Conservation (phyloP, 2,888 invertebrate genomes). For the Panopea generosa region DNA sequence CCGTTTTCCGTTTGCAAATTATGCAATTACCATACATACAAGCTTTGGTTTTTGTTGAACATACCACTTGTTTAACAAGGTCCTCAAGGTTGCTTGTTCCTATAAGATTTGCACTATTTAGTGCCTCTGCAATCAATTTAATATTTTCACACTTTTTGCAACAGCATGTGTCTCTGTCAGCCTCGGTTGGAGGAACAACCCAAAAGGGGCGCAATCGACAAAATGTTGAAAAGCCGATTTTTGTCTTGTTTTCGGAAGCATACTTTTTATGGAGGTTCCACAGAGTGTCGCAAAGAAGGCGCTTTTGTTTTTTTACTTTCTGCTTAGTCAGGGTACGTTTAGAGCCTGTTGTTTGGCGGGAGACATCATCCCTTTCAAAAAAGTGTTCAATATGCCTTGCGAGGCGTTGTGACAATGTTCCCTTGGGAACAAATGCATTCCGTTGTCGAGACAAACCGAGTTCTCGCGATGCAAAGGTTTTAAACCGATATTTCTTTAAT, state of each 20-base stretch:
- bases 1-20: not conserved
- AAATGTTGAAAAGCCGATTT: slow-evolving; percentile 38
- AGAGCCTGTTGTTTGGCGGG: slow-evolving; percentile 14
- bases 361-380: slow-evolving; percentile 23
- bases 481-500: slow-evolving; percentile 21
- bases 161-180: slow-evolving; percentile 33
- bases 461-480: not conserved
- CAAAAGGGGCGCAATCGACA: slow-evolving; percentile 52
- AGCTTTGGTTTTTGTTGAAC: slow-evolving; percentile 5
- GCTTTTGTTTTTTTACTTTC: slow-evolving; percentile 12
- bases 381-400: slow-evolving; percentile 11
- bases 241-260: slow-evolving; percentile 19
- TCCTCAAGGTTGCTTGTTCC: slow-evolving; percentile 1
- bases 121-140: slow-evolving; percentile 17
- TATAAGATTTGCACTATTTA: not conserved
- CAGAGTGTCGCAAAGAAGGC: slow-evolving; percentile 12
- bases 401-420: not conserved
- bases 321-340: slow-evolving; percentile 12
- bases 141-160: slow-evolving; percentile 40
- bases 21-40: slow-evolving; percentile 23
- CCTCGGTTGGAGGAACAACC: slow-evolving; percentile 28
- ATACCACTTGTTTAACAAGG: slow-evolving; percentile 8
- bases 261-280: slow-evolving; percentile 9
- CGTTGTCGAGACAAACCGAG: not conserved
- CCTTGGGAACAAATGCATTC: not conserved